phyloP scores from a whole-genome alignment of 1,140 invertebrate genomes.

The Periplaneta americana region DNA sequence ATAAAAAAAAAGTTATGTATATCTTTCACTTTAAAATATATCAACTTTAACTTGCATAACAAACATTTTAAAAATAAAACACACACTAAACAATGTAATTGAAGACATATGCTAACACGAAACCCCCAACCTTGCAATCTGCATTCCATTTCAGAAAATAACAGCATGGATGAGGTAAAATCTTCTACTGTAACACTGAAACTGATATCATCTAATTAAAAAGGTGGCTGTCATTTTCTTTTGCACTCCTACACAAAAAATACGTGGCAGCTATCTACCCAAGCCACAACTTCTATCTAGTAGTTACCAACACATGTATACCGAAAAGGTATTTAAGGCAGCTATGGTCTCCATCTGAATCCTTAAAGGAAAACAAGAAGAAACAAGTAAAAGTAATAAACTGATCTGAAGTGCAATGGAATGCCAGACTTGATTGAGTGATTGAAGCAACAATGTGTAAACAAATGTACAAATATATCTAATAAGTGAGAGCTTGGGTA shows the following conservation, averaged over 20 bases:
- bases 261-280: constrained; percentile 1
- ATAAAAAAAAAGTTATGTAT: background rate
- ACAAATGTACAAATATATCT: background rate
- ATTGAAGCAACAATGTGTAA: background rate
- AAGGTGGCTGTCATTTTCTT: constrained; percentile 2
- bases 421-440: background rate
- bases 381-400: constrained; percentile 1
- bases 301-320: constrained; percentile 21
- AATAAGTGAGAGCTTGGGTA: background rate
- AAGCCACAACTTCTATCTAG: constrained; percentile 1
- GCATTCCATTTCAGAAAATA: background rate
- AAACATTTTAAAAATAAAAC: background rate
- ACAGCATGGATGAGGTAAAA: background rate
- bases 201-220: too few relatives aligned
- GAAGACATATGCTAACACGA: background rate
- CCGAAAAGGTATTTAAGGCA: constrained; percentile 57
- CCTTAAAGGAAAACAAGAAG: constrained; percentile 26
- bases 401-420: background rate
- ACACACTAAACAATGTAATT: background rate
- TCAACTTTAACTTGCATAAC: background rate
- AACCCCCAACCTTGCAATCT: background rate
- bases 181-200: background rate
- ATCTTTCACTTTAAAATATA: background rate
- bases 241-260: background rate
- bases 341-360: constrained; percentile 54